phyloP scores from a whole-genome alignment of 1,140 invertebrate genomes.

The Littorina saxatilis region DNA sequence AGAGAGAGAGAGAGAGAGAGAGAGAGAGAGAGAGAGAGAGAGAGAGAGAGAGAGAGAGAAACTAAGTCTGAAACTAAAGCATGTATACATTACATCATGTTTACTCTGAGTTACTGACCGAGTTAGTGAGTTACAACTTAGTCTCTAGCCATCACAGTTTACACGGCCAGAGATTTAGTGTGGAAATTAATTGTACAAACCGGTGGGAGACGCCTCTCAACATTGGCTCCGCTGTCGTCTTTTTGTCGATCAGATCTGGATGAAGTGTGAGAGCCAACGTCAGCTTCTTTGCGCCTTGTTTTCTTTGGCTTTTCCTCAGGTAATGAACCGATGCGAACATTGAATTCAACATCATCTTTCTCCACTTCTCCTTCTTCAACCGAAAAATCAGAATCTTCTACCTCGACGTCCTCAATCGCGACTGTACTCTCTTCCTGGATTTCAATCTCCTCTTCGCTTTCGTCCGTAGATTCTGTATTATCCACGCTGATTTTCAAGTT shows the following conservation, averaged over 20 bases:
- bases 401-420: neutral
- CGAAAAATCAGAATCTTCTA: slow-evolving; percentile 35
- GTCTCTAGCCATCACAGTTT: no score
- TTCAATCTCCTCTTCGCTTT: slow-evolving; percentile 49
- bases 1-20: no score
- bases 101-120: no score
- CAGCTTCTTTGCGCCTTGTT: neutral
- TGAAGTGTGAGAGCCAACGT: neutral
- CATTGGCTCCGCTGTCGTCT: neutral
- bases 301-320: slow-evolving; percentile 10
- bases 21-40: no score
- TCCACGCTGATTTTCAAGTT: slow-evolving; percentile 70
- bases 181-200: no score
- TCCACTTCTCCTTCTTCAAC: slow-evolving; percentile 41
- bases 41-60: no score
- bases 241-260: no score
- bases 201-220: neutral
- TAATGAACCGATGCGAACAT: slow-evolving; percentile 29
- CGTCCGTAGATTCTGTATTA: slow-evolving; percentile 60
- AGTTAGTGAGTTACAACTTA: no score
- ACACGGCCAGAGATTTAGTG: no score
- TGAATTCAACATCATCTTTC: slow-evolving; percentile 41
- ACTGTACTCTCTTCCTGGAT: slow-evolving; percentile 9
- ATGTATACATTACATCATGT: no score
- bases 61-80: no score